Percentiles rank a stretch among this genome's conserved stretches.
Evolutionary conservation across 2,888 invertebrate species (phyloP).

Genomic region (Leptura quadrifasciata): DNA sequence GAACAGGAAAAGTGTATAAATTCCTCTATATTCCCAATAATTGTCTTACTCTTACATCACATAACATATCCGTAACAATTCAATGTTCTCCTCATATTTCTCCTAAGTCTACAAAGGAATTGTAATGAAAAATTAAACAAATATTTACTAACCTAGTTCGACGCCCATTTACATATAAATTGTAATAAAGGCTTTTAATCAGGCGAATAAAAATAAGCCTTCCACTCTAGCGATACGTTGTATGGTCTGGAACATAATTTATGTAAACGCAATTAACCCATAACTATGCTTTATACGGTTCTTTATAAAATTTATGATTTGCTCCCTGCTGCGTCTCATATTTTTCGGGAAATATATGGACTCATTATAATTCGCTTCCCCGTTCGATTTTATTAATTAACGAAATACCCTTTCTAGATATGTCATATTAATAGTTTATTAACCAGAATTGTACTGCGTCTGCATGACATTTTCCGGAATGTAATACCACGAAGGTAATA

Average conservation of each 20-base stretch:
- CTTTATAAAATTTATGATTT: conserved; percentile 39
- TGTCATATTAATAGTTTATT: conserved; percentile 1
- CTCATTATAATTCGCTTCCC: conserved; percentile 26
- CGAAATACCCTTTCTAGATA: conserved; percentile 13
- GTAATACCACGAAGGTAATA: no score
- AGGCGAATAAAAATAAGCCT: conserved; percentile 36
- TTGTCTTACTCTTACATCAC: no score
- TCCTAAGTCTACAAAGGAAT: neutral
- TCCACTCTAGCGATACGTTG: conserved; percentile 35
- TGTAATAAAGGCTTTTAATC: conserved; percentile 36
- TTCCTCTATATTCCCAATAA: no score
- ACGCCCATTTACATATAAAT: conserved; percentile 41
- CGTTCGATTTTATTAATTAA: conserved; percentile 34
- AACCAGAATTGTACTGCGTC: neutral
- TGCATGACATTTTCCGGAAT: neutral
- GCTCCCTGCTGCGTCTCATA: conserved; percentile 30
- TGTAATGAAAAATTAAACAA: conserved; percentile 23
- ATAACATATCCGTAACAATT: no score
- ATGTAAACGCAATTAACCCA: conserved; percentile 45
- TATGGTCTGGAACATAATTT: conserved; percentile 40
- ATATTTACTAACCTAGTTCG: conserved; percentile 30
- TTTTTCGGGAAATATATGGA: conserved; percentile 35
- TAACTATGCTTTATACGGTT: conserved; percentile 38
- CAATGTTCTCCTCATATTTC: neutral
- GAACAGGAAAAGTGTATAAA: no score